Percentiles rank a stretch among this genome's conserved stretches.
These are phyloP conservation scores for Trematomus bernacchii DNA, from an alignment of 2,797 vertebrate genomes.

Conservation along the genomic window DNA sequence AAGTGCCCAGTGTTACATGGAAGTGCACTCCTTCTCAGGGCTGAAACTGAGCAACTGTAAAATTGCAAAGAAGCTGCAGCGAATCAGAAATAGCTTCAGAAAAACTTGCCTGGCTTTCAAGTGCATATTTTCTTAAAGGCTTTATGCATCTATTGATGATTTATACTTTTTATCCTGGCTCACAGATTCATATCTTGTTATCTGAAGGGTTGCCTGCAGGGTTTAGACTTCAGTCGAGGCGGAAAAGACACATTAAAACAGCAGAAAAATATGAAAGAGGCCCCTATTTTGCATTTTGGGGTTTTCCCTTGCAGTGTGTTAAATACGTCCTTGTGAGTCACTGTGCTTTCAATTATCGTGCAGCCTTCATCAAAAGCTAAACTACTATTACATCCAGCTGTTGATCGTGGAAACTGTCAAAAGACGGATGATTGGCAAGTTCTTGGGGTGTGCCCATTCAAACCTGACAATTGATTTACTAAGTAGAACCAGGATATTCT, in stretches of 20 bases:
- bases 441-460: too few species aligned
- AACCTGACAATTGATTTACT: too few species aligned
- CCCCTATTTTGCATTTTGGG: too few species aligned
- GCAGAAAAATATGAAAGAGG: too few species aligned
- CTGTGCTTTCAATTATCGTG: too few species aligned
- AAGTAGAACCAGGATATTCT: too few species aligned
- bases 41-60: slow-evolving; percentile 6
- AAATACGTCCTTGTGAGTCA: too few species aligned
- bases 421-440: too few species aligned
- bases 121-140: background rate
- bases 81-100: background rate
- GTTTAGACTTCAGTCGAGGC: background rate
- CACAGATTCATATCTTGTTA: background rate
- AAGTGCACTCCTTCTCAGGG: slow-evolving; percentile 27
- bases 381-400: too few species aligned
- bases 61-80: background rate
- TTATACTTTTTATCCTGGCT: background rate
- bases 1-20: slow-evolving; percentile 25
- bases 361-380: too few species aligned
- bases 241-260: background rate
- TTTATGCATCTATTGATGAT: background rate
- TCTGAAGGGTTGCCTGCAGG: background rate
- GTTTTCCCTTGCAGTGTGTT: too few species aligned
- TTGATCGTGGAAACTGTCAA: too few species aligned
- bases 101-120: background rate